These are phyloP conservation scores for Ectropis crepuscularia DNA, from an alignment of 2,888 invertebrate genomes.

Conservation along the genomic window DNA sequence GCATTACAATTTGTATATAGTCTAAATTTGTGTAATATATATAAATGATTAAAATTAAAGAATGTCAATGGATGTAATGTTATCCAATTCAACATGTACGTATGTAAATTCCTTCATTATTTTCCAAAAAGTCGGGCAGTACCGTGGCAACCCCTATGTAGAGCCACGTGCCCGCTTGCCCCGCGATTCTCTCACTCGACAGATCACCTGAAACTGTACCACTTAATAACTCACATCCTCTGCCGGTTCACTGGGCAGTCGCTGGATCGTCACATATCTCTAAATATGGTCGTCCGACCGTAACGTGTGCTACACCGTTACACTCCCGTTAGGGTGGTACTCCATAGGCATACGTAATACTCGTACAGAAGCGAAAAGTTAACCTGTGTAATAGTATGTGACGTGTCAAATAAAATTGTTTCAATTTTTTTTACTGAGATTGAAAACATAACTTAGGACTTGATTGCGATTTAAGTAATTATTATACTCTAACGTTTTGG, in stretches of 20 bases:
- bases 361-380: not conserved
- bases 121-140: constrained; percentile 5
- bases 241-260: constrained; percentile 82
- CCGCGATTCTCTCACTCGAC: constrained; percentile 81
- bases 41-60: no score
- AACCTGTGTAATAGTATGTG: no score
- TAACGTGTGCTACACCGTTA: constrained; percentile 62
- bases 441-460: no score
- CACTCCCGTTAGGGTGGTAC: constrained; percentile 32
- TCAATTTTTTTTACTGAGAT: no score
- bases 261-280: constrained; percentile 83
- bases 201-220: constrained; percentile 84
- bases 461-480: no score
- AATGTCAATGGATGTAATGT: no score
- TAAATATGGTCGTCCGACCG: constrained; percentile 81
- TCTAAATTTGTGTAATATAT: no score
- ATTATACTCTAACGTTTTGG: no score
- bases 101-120: not conserved
- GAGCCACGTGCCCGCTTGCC: constrained; percentile 38
- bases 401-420: no score
- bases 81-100: no score
- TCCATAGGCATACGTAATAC: constrained; percentile 24
- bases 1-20: no score
- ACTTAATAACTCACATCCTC: constrained; percentile 84
- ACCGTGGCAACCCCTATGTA: constrained; percentile 34